A percentile compares a stretch with the other conserved stretches of the same genome.
phyloP scores from a whole-genome alignment of 2,888 invertebrate genomes.

The Apamea crenata region DNA sequence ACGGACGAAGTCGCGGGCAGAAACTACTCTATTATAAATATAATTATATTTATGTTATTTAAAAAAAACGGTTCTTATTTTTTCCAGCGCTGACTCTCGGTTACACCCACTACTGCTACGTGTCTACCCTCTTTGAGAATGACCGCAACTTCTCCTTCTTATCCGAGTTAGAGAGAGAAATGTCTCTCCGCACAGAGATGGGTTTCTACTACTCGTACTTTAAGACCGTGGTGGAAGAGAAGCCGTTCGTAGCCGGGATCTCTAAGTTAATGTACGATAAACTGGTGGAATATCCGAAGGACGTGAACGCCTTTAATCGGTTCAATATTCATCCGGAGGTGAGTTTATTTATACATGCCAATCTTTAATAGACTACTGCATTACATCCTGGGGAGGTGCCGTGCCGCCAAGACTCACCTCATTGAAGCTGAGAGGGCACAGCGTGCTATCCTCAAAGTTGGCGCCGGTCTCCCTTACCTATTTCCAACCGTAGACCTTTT shows the following conservation, averaged over 20 bases:
- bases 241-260: slow-evolving; percentile 91
- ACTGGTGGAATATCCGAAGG: slow-evolving; percentile 94
- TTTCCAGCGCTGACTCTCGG: slow-evolving; percentile 90
- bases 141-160: slow-evolving; percentile 96
- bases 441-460: no score
- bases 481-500: no score
- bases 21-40: no score
- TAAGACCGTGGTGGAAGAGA: slow-evolving; percentile 94
- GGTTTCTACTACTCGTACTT: slow-evolving; percentile 97
- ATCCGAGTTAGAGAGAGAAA: slow-evolving; percentile 95
- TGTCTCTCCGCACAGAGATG: slow-evolving; percentile 96
- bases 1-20: no score
- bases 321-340: slow-evolving; percentile 97
- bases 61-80: not conserved
- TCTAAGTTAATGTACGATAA: slow-evolving; percentile 92
- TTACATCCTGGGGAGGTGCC: no score
- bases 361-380: no score
- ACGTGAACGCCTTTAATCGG: slow-evolving; percentile 94
- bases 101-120: slow-evolving; percentile 92
- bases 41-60: no score
- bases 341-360: no score
- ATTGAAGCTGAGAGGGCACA: no score
- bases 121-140: slow-evolving; percentile 94
- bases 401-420: no score
- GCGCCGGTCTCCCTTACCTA: no score